Base-by-base conservation (phyloP, 2,113 vertebrate genomes). In the Oceanodroma tethys region DNA sequence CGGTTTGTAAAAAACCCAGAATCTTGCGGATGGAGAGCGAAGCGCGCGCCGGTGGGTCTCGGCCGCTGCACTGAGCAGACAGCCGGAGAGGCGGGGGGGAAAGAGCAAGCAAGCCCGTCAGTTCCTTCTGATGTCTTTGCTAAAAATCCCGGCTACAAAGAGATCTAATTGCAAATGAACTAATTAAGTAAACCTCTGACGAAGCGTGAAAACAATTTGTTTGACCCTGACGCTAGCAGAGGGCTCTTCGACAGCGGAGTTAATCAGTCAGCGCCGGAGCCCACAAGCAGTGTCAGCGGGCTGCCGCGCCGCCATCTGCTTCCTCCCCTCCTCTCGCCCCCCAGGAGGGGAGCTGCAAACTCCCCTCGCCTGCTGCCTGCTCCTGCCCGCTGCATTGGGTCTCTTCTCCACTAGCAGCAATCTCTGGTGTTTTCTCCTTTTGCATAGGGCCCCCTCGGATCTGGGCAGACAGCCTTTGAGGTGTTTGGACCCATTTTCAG, bases 181-280 rank as follows among this genome's bases (percentile, higher is more conserved):
- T 99, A 98, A 99, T 98, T 98, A 98, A 98, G 98, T 98, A 98
- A 98, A 98, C 98, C 97, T 98, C 98, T 99, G 98, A 98, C 97
- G 97, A 98, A 98, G 98, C 98, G 98, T 98, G 98, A 98, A 99
- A 98, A 98, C 98, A 98, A 99, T 99, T 98, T 98, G 98, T 98
- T 98, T 99, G 98, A 98, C 98, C 98, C 98, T 98, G 98, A 98
- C 98, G 98, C 98, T 98, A 82, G 97, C 96, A 95, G 97, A 97
- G 98, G 98, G 97, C 97, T 96, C 95, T 90, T 95, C 96, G 98
- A 98, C 98, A 96, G 98, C 80, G 8, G 98, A 98, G 98, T 98
- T 98, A 99, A 99, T 99, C 98, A 98, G 98, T 98, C 98, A 98
- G 98, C 92, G 96, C 98, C 95, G 97, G 98, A 98, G 97, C 97